Base-by-base conservation (phyloP, 2,797 vertebrate genomes). In the Semaprochilodus insignis region DNA sequence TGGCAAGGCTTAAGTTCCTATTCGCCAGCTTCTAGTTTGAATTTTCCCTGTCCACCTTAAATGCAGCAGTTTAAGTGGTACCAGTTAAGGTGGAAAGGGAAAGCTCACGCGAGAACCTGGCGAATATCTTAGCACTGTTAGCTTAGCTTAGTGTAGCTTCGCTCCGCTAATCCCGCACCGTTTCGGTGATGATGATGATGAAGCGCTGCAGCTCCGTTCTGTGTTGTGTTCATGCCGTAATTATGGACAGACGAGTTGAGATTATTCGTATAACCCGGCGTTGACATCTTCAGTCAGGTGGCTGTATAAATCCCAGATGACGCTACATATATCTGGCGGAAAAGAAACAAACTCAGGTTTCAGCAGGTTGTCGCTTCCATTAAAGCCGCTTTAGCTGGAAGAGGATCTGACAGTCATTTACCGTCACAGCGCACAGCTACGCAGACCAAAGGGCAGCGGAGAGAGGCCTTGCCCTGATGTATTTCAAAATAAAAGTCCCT, bases 281-380 rank as follows among this genome's bases (percentile, higher is more conserved):
- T 88, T 81, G 95, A 95, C 95, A 95, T 96, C 34, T 75, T 83
- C 86, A 78, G 91, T 89, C 78, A 69, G 75, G 5, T 10, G 19
- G n/a, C 34, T 14, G 15, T 21, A 11, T 25, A 31, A 81, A 87
- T 80, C 15, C 54, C 16, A 88, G 70, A 65, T 66, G 23, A 5
- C 51, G 62, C n/a, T 91, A 86, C 83, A 79, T 40, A 51, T 31
- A 65, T 7, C 10, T 11, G 59, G 21, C 19, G 21, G 55, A 59
- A 6, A n/a, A 7, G 6, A n/a, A 10, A 1, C 6, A 13, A 10
- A 48, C 44, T 11, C 10, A 40, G 40, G 40, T 40, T 40, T 40
- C n/a, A 63, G 60, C 23, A 8, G 59, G 23, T 13, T 5, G 23
- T 1, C 11, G 25, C 2, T 25, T 15, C 60, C 60, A 15, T 25